Evolutionary conservation across 1,140 invertebrate genomes (phyloP), one percentile per base, ranked within the genome.

Genomic region (Pseudobourletiella spinata): DNA sequence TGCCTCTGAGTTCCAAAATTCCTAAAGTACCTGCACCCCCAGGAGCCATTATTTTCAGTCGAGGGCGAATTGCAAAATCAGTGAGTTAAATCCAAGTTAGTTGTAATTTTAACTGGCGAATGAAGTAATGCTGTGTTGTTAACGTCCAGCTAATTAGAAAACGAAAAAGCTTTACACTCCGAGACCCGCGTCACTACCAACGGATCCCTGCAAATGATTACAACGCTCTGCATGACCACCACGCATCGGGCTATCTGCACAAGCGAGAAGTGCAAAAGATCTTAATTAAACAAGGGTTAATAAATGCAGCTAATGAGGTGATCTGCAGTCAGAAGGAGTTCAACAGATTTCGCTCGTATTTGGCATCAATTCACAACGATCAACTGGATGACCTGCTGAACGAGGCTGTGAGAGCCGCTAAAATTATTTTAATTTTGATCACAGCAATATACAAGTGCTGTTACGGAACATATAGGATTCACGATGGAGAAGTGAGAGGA

Each of bases 191-290:
- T 3, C 8, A 22, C 14, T n/a, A 3, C 3, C n/a, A 18, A 16
- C 26, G 54, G 14, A 32, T 56, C 11, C 28, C 30, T 22, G 30
- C 54, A 3, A 6, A 3, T 35, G 28, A 30, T 3, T 61, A 61
- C 24, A 54, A 61, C 22, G 50, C 59, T 42, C 35, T 61, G 22
- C 59, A 61, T 39, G 50, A 61, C 22, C 14, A 24, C 3, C 59
- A 54, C 29, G 32, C 59, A 15, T 29, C 14, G 20, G 26, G 15
- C 20, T 61, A 54, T 43, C 39, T 59, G 22, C 26, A 30, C 18
- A 50, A 48, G 14, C 59, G 48, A 22, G 22, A 25, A 0, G 59
- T 54, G 15, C 15, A 15, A 18, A 61, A 42, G 22, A 15, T 52
- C 30, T 2, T 43, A 16, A 20, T n/a, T 8, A 18, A 61, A 28